Conservation (phyloP, 2,888 invertebrate species). For the Griposia aprilina region DNA sequence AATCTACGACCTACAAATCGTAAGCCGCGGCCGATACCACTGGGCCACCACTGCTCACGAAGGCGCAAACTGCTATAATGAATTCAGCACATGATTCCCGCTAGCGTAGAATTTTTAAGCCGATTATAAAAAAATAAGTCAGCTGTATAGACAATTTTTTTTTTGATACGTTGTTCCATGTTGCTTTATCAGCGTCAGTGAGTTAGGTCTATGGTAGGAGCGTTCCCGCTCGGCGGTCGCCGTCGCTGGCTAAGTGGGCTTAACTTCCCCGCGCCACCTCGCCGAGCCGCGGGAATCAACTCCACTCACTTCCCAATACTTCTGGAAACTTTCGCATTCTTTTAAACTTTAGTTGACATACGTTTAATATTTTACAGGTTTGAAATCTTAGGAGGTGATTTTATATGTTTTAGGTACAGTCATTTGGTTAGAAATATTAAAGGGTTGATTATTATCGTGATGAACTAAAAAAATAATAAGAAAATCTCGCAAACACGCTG, state of each 20-base stretch:
- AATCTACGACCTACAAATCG: too few species aligned
- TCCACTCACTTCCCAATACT: conserved; percentile 18
- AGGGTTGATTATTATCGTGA: background rate
- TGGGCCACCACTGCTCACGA: too few species aligned
- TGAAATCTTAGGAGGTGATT: background rate
- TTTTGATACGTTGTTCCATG: too few species aligned
- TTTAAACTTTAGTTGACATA: background rate
- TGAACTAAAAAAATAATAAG: background rate
- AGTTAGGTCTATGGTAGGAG: conserved; percentile 24
- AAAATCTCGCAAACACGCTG: too few species aligned
- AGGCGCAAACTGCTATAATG: background rate
- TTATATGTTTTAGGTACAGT: background rate
- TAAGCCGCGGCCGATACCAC: too few species aligned
- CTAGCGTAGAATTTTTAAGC: too few species aligned
- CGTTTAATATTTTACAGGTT: background rate
- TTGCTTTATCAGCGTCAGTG: background rate
- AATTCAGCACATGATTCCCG: background rate
- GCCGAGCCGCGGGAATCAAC: conserved; percentile 17
- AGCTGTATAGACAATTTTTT: too few species aligned
- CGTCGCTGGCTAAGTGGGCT: conserved; percentile 41
- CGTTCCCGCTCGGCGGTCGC: background rate
- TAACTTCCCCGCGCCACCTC: conserved; percentile 43
- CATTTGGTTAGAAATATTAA: background rate
- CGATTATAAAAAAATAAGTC: background rate
- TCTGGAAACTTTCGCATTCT: conserved; percentile 4